phyloP scores from a whole-genome alignment of 2,888 invertebrate species.

The Perizoma affinitatum region DNA sequence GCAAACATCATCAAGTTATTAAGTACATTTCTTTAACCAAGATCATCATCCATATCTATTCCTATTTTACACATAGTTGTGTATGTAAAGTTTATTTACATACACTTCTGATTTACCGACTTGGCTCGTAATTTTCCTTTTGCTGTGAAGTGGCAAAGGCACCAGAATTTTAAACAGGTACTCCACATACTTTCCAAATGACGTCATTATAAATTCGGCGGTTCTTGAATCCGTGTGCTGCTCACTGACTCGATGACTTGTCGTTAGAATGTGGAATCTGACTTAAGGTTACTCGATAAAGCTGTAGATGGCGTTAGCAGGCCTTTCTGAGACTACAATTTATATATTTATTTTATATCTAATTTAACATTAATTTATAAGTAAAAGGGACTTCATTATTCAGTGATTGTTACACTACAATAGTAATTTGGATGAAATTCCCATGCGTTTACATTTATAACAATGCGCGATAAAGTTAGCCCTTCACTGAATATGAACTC shows the following conservation, averaged over 20 bases:
- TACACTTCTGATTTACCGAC: conserved; percentile 43
- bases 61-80: neutral
- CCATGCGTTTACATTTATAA: conserved; percentile 44
- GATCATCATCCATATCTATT: neutral
- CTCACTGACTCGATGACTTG: conserved; percentile 40
- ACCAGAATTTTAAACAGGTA: conserved; percentile 69
- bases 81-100: neutral
- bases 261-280: conserved; percentile 31
- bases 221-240: conserved; percentile 47
- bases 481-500: conserved; percentile 54
- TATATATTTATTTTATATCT: neutral
- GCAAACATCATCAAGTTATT: too few relatives aligned
- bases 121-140: conserved; percentile 36
- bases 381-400: neutral
- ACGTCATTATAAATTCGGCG: conserved; percentile 73
- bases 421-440: conserved; percentile 38
- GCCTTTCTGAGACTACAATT: neutral
- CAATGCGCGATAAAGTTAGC: conserved; percentile 48
- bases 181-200: conserved; percentile 71
- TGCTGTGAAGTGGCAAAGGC: conserved; percentile 44
- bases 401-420: conserved; percentile 16
- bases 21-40: too few relatives aligned
- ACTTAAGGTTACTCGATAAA: conserved; percentile 23
- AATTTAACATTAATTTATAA: too few relatives aligned
- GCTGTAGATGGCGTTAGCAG: conserved; percentile 56